Conservation (phyloP, 2,797 vertebrate genomes). For the Sardinella longiceps region DNA sequence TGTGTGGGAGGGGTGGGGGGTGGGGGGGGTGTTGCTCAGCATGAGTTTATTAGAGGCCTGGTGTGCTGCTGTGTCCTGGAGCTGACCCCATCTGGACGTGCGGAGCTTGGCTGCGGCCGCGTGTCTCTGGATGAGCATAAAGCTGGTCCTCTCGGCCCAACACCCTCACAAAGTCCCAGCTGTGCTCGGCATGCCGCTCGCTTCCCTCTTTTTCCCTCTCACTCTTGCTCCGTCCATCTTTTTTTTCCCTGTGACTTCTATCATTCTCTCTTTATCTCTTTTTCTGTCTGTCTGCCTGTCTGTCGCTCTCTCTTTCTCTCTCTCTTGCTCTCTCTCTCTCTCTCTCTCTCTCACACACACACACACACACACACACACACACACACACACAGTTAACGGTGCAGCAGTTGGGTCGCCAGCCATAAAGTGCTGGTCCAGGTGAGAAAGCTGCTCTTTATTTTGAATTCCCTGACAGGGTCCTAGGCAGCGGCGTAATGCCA, state of each 20-base stretch:
- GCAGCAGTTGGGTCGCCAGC: not conserved
- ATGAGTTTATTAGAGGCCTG: not conserved
- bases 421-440: conserved; percentile 29
- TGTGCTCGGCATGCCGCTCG: not conserved
- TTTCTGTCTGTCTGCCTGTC: not conserved
- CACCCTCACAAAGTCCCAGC: not conserved
- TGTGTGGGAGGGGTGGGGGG: not conserved
- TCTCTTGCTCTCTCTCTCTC: not conserved
- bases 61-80: not conserved
- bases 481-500: conserved; percentile 25
- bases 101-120: not conserved
- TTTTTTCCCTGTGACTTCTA: not conserved
- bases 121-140: not conserved
- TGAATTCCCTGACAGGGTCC: not conserved
- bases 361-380: not conserved
- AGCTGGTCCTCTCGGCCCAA: conserved; percentile 1
- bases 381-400: not conserved
- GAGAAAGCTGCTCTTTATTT: conserved; percentile 22
- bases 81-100: conserved; percentile 12
- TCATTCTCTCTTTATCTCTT: not conserved
- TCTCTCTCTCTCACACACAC: not conserved
- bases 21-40: not conserved
- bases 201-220: no score
- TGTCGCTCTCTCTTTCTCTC: not conserved
- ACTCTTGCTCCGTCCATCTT: not conserved